Evolutionary conservation across 2,888 invertebrate genomes (phyloP), one percentile per base, ranked within the genome.

Genomic region (Bhutanitis thaidina): DNA sequence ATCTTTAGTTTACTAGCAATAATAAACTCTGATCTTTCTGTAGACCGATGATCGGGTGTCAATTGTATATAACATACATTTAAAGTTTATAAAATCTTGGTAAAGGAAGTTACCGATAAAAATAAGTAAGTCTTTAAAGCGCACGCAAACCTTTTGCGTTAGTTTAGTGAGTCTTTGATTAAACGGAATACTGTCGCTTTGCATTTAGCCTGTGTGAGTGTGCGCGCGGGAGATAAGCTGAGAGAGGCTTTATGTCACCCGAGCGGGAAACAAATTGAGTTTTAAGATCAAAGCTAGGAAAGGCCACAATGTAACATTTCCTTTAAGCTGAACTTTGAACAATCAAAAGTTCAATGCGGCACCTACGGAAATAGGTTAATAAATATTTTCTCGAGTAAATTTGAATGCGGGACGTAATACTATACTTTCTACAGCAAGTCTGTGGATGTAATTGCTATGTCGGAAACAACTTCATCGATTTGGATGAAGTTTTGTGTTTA

Each of bases 221-320:
- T n/a, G n/a, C 40, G 34, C 38, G 20, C n/a, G 30, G 36, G 25
- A 38, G 40, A 40, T 7, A 30, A 47, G 32, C 32, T 7, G 10
- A 5, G 34, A 40, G 34, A 8, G 10, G 29, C 16, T 12, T 46
- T 20, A 3, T 30, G 32, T 25, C 34, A 7, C 37, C 9, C 15
- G n/a, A 15, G 38, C 40, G 36, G 39, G 15, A 36, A 35, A 27
- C 38, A 49, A 46, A 46, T 45, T 30, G 16, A 46, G 36, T 45
- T 32, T 41, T 41, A 41, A 51, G 30, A 46, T 51, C 51, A 30
- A 40, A 51, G 51, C 13, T 35, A 20, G 29, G 20, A 46, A 37
- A 51, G 37, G 41, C 41, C 32, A 45, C 41, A 40, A 32, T 40
- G 39, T 46, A 51, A 51, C 14, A 41, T 51, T 41, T 37, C 30